Evolutionary conservation across 2,113 vertebrate genomes (phyloP), one percentile per base, ranked within the genome.

Genomic region (Macrotus californicus): DNA sequence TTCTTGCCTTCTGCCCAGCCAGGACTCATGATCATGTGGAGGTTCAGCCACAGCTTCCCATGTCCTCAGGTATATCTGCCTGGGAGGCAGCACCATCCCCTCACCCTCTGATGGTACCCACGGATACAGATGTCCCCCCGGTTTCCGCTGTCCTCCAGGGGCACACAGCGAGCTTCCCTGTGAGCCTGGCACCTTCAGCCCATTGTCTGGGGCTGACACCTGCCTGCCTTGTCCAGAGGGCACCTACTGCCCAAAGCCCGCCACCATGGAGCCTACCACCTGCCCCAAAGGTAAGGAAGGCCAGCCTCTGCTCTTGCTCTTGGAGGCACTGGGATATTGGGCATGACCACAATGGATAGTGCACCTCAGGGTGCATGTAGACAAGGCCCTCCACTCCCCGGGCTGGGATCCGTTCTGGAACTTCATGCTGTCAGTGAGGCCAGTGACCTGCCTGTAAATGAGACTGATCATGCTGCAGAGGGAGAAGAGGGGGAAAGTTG

Each of bases 101-200:
- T 97, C 98, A 36, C 99, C 99, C 0, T 97, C 97, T 0, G 98
- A 99, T 87, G 98, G 98, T 39, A 96, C 97, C 88, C 98, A 97
- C 6, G 99, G 99, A 6, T 99, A 99, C 97, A 96, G 97, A 18
- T 99, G 99, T 91, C 99, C 99, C 4, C 97, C 97, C 0, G 99
- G 99, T 66, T 98, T 99, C 97, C 97, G 87, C 96, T 99, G 99
- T 96, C 98, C 99, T 6, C 91, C 96, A 9, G 99, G 99, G 90
- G 97, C 98, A 8, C 97, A 89, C 72, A 77, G 94, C 1, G 98
- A 99, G 64, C 56, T 99, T 48, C 98, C 99, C 39, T 99, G 99
- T 72, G 97, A 98, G 93, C 98, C 99, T 41, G 99, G 99, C 70
- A 99, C 98, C 21, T 99, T 99, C 97, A 99, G 98, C 84, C 98